Evolutionary conservation across 2,797 vertebrate species (phyloP).

Genomic region (Heterohyrax brucei): DNA sequence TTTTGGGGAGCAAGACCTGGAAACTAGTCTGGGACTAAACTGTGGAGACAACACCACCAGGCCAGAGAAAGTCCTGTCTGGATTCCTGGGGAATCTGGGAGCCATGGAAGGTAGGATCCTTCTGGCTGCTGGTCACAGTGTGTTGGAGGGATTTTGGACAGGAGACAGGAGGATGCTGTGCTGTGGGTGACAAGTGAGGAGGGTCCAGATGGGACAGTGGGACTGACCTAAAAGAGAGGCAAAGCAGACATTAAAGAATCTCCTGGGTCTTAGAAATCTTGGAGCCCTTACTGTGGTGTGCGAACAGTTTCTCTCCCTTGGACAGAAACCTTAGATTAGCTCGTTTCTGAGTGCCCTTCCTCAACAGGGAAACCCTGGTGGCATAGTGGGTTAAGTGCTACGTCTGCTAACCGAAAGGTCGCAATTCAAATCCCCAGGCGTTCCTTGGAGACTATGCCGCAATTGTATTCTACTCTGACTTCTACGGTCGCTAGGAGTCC

Average conservation of each 20-base stretch:
- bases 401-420: too few relatives aligned
- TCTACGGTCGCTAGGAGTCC: too few relatives aligned
- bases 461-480: too few relatives aligned
- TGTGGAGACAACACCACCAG: neutral
- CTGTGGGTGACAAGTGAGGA: neutral
- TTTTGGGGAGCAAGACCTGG: neutral
- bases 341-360: rapidly evolving
- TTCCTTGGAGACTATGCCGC: too few relatives aligned
- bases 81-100: neutral
- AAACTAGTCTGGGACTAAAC: neutral
- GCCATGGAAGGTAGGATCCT: neutral
- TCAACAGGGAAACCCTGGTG: too few relatives aligned
- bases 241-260: neutral
- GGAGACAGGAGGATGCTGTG: neutral
- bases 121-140: neutral
- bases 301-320: neutral
- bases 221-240: neutral
- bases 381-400: too few relatives aligned
- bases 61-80: neutral
- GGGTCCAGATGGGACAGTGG: neutral
- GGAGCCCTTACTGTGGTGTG: neutral
- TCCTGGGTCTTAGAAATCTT: neutral
- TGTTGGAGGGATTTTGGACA: neutral
- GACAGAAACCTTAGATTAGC: neutral
- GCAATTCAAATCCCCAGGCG: too few relatives aligned